Conservation (phyloP, 2,888 invertebrate genomes). For the Caenorhabditis becei region DNA sequence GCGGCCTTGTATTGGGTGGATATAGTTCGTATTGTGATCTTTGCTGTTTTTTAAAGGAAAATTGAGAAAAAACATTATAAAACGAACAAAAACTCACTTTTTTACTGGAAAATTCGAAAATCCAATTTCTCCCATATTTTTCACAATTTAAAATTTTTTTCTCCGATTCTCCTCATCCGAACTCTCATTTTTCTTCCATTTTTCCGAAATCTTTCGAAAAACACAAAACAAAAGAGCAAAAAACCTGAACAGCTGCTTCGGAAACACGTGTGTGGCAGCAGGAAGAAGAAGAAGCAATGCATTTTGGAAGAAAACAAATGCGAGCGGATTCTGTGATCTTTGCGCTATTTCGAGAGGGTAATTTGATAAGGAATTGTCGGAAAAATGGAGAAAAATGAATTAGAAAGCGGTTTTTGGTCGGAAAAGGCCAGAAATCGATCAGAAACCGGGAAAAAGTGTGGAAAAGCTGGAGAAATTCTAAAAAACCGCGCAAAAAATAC, state of each 20-base stretch:
- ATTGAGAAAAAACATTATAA: too few relatives aligned
- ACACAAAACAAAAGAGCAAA: neutral
- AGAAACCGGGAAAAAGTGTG: neutral
- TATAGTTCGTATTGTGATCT: constrained; percentile 14
- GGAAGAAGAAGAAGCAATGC: constrained; percentile 1
- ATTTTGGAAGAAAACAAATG: constrained; percentile 3
- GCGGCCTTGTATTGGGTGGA: neutral
- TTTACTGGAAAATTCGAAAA: neutral
- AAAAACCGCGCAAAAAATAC: neutral
- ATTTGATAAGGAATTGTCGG: constrained; percentile 27
- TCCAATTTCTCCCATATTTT: neutral
- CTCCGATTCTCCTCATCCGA: too few relatives aligned
- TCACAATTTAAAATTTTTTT: too few relatives aligned
- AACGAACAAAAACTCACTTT: too few relatives aligned
- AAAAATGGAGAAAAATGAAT: neutral
- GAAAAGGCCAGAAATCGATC: neutral
- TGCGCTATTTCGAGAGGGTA: constrained; percentile 11
- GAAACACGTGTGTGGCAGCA: constrained; percentile 17
- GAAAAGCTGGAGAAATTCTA: neutral
- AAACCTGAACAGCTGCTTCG: constrained; percentile 17
- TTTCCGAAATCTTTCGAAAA: neutral
- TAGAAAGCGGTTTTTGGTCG: neutral
- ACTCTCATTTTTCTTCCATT: too few relatives aligned
- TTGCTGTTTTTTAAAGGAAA: neutral
- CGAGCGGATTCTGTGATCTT: constrained; percentile 33